phyloP scores from a whole-genome alignment of 1,140 invertebrate species.

The Drepana arcuata region DNA sequence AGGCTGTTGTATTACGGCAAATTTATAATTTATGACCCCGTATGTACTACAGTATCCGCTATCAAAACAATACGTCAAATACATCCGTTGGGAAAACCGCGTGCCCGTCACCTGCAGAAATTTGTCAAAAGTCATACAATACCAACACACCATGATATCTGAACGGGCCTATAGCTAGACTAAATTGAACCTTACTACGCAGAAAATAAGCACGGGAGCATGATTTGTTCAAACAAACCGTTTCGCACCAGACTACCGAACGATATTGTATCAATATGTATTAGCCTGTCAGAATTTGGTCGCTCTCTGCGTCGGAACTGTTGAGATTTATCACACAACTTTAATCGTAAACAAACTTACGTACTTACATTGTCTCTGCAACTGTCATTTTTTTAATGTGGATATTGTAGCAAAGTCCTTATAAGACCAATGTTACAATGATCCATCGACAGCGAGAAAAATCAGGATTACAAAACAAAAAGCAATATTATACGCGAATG shows the following conservation, averaged over 20 bases:
- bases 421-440: too few species aligned
- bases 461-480: too few species aligned
- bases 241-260: slow-evolving; percentile 12
- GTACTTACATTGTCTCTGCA: too few species aligned
- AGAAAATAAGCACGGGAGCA: slow-evolving; percentile 5
- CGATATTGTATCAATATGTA: slow-evolving; percentile 50
- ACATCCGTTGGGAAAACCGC: slow-evolving; percentile 54
- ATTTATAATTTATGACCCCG: slow-evolving; percentile 47
- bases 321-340: slow-evolving; percentile 54
- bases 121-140: slow-evolving; percentile 57
- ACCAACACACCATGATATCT: slow-evolving; percentile 21
- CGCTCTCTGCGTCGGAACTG: slow-evolving; percentile 30
- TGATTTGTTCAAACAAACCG: slow-evolving; percentile 5
- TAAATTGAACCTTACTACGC: slow-evolving; percentile 19
- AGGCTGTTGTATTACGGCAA: too few species aligned
- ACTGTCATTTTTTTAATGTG: too few species aligned
- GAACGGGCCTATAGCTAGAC: background rate
- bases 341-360: slow-evolving; percentile 46
- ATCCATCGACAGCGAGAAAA: slow-evolving; percentile 2
- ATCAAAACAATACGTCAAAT: slow-evolving; percentile 65
- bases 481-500: too few species aligned
- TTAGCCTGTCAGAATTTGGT: slow-evolving; percentile 47
- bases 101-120: slow-evolving; percentile 61
- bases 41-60: slow-evolving; percentile 44
- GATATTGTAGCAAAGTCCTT: too few species aligned